A percentile compares a stretch with the other conserved stretches of the same genome.
These are phyloP conservation scores for Mesorhabditis spiculigera DNA, from an alignment of 2,888 invertebrate species.

Conservation along the genomic window DNA sequence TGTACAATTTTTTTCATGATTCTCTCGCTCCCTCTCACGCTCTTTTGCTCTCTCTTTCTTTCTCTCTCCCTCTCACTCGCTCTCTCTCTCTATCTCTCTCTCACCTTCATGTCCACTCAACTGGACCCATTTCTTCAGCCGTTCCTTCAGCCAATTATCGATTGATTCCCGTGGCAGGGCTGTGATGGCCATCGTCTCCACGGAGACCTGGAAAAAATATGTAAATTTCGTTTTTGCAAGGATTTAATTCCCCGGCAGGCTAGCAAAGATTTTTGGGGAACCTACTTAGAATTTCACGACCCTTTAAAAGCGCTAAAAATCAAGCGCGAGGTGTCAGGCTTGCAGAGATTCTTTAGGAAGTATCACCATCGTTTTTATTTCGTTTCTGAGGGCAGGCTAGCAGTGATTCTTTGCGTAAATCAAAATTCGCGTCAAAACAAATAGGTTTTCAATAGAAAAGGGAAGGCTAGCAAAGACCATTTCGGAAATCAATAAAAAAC, in stretches of 20 bases:
- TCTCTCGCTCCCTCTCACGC: not conserved
- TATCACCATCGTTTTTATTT: too few relatives aligned
- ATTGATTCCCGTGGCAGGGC: conserved; percentile 43
- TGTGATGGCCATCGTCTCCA: conserved; percentile 58
- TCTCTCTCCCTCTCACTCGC: not conserved
- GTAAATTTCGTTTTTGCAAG: too few relatives aligned
- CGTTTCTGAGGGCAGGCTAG: too few relatives aligned
- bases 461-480: not conserved
- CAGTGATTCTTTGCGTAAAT: too few relatives aligned
- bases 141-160: conserved; percentile 56
- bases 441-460: too few relatives aligned
- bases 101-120: conserved; percentile 54
- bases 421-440: too few relatives aligned
- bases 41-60: not conserved
- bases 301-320: too few relatives aligned
- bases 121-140: conserved; percentile 56
- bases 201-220: conserved; percentile 44
- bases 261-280: too few relatives aligned
- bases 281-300: too few relatives aligned
- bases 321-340: too few relatives aligned
- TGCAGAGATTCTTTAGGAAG: too few relatives aligned
- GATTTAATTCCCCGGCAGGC: too few relatives aligned
- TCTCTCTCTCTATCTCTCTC: not conserved
- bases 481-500: not conserved
- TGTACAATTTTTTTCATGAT: not conserved